A percentile compares a stretch with the other conserved stretches of the same genome.
Evolutionary conservation across 1,140 invertebrate genomes (phyloP).

Genomic region (Leptestheria dahalacensis): DNA sequence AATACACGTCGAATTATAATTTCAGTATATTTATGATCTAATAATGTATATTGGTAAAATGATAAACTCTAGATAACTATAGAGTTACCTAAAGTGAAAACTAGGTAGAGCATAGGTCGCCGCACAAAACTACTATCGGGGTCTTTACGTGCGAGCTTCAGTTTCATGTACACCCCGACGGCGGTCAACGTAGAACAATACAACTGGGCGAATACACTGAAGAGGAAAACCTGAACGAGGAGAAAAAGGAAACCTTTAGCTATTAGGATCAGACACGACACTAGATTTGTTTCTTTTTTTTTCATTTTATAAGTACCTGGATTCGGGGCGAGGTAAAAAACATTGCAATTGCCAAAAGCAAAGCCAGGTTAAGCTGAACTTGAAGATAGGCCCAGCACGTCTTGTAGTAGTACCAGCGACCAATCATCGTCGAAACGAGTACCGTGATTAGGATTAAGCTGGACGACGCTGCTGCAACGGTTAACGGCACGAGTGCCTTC

Average conservation of each 20-base stretch:
- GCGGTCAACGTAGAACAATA: neutral
- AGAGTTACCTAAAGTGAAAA: too few relatives aligned
- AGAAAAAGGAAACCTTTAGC: too few relatives aligned
- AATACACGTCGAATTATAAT: neutral
- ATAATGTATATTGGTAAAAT: too few relatives aligned
- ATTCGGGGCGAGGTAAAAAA: neutral
- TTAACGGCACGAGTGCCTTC: neutral
- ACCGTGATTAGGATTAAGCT: neutral
- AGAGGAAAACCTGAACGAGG: neutral
- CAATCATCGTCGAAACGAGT: neutral
- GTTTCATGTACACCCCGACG: neutral
- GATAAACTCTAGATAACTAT: too few relatives aligned
- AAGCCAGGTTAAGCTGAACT: neutral
- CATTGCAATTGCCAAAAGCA: neutral
- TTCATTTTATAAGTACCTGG: neutral
- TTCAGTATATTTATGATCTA: too few relatives aligned
- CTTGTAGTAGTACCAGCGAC: neutral
- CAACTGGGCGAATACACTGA: neutral
- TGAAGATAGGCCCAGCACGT: neutral
- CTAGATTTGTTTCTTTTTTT: too few relatives aligned
- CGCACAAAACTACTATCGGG: too few relatives aligned
- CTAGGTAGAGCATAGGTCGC: too few relatives aligned
- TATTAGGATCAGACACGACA: too few relatives aligned
- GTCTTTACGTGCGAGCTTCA: neutral
- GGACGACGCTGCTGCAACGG: neutral